These are phyloP conservation scores for Furnarius figulus DNA, from an alignment of 2,113 vertebrate genomes.

Conservation along the genomic window DNA sequence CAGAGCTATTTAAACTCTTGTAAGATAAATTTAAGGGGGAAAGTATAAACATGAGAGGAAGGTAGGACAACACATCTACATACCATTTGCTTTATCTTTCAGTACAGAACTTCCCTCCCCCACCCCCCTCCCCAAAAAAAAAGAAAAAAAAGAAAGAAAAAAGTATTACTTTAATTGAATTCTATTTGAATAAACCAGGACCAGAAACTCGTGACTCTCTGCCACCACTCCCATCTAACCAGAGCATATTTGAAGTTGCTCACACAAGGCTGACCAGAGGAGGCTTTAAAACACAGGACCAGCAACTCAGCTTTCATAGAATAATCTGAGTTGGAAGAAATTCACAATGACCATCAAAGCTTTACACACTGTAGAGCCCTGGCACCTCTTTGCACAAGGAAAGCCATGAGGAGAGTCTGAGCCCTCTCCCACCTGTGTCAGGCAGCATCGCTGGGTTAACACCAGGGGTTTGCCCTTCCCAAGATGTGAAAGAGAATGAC, in stretches of 20 bases:
- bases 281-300: background rate
- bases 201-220: accelerated
- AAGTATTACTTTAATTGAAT: too few relatives aligned
- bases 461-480: background rate
- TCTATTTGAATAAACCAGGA: background rate
- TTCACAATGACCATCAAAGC: background rate
- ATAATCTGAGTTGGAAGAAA: background rate
- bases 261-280: background rate
- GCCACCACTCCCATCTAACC: background rate
- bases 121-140: too few relatives aligned
- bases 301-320: background rate
- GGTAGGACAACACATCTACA: background rate
- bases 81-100: background rate
- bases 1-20: background rate
- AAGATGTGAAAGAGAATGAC: accelerated
- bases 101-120: background rate
- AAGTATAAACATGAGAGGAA: background rate
- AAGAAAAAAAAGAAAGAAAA: too few relatives aligned
- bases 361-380: background rate
- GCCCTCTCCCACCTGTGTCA: background rate
- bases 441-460: background rate
- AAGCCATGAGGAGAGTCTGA: background rate
- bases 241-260: background rate
- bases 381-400: accelerated
- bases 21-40: background rate